Evolutionary conservation across 2,113 vertebrate species (phyloP), one percentile per base, ranked within the genome.

Genomic region (Podarcis raffonei): DNA sequence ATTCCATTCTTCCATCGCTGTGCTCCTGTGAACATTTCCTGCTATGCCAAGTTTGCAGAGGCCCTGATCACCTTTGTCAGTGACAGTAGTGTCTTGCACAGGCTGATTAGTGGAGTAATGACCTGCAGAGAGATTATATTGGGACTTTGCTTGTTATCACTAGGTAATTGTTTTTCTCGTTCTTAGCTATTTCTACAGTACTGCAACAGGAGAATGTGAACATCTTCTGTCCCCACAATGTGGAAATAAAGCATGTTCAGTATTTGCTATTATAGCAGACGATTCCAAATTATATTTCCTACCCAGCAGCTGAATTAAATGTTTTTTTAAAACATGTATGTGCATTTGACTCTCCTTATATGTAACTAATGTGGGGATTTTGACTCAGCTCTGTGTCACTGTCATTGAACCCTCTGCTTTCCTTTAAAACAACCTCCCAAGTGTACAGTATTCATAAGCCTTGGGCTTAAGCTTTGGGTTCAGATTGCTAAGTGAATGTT

Each of bases 51-150:
- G 97, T 99, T 99, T 95, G 98, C 99, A 88, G 98, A 99, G 96
- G 98, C 98, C 62, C 98, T 99, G 97, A 98, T 99, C 97, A 99
- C 98, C 91, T 98, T 99, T 95, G 98, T 99, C 94, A 98, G 98
- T 90, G 99, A 99, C 95, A 98, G 98, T 98, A 98, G 98, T 96
- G 97, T 98, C 95, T 97, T 99, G 97, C 99, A 99, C 96, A 98
- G 98, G 83, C 97, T 99, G 96, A 98, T 99, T 95, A 98, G 98
- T 92, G 98, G 99, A 93, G 98, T 99, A 94, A 98, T 98, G 92
- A 98, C 98, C 97, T 99, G 98, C 96, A 99, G 98, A 97, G 99
- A 99, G 96, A 98, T 99, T 97, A 99, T 99, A 97, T 97, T 99
- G 92, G 99, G 99, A 95, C 98, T 99, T 96, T 99, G 99, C 94